Base-by-base conservation (phyloP, 2,797 vertebrate species). In the Semotilus atromaculatus region DNA sequence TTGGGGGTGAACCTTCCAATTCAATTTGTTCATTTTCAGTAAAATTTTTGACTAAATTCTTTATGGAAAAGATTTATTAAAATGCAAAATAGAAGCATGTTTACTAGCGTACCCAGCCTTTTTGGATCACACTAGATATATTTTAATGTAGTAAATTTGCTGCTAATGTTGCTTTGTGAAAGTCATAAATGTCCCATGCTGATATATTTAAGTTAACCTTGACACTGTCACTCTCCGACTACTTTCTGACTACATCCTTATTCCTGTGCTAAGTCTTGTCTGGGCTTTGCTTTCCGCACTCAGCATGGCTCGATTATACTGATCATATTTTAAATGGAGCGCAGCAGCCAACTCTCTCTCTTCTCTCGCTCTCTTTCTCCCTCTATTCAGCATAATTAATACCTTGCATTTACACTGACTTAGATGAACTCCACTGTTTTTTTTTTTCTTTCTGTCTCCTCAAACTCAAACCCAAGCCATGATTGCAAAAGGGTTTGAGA, bases 361-460 rank as follows among this genome's bases (percentile, higher is more conserved):
- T 38, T 34, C n/a, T 94, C 74, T 84, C 85, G 87, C 48, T 71
- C 48, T 29, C 36, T 70, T 34, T 70, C 45, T 71, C 58, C 16
- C n/a, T 84, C 60, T 94, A 92, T 96, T 96, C 96, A 95, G 90
- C 89, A 87, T 96, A 96, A 97, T 97, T 96, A 96, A 97, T 97
- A 93, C 93, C 93, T 95, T 93, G 91, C 93, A 92, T 95, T 96
- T 93, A 93, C 92, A 92, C 51, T 88, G 89, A 92, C 94, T 95
- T 93, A 92, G 92, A 96, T 94, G 94, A 94, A 95, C 90, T 92
- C 53, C 86, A 87, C 86, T 88, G 88, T 62, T 88, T 91, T 89
- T 81, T 78, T 64, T 26, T 60, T 18, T n/a, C n/a, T 58, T 51
- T 38, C 86, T 87, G 40, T 66, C 86, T 88, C 88, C 51, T 82